Evolutionary conservation across 64 coral and sea anemone genomes (phyloP), one percentile per base, ranked within the genome.

Genomic region (Trachythela sp.): DNA sequence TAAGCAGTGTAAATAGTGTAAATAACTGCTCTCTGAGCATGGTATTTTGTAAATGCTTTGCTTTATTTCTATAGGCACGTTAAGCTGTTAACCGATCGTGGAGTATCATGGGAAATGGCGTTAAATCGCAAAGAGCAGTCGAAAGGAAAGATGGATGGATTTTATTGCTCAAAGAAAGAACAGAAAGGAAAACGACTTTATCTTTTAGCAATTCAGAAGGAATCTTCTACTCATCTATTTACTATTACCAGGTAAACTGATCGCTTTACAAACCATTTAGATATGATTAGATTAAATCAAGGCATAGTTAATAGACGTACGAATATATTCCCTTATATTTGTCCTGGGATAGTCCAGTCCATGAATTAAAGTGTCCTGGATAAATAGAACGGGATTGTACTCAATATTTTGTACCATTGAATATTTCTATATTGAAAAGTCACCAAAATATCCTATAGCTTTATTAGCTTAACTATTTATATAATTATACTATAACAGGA

Each of bases 141-240:
- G 0, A 84, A 39, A 8, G 90, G 86, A 11, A 92, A 99, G 29
- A 67, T 89, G 27, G 91, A 99, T 68, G 96, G 93, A 10, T 99
- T 99, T 80, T 99, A 99, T 60, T 93, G 96, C 51, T 99, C 96
- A 2, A 99, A 92, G 71, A 49, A 93, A 18, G 96, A 99, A 64
- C 96, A 99, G 84, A 94, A 87, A 39, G 91, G 93, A 77, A 84
- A 88, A 39, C 86, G 91, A 27, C 77, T 99, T 34, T 99, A 95
- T 64, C 89, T 99, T 15, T 50, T 99, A 39, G 96, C 96, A 15
- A 87, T 99, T 86, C 89, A 90, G 13, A 99, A 99, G 41, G 91
- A 94, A 37, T 85, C 89, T 26, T 94, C 96, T 0, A 89, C 86
- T 13, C 91, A 94, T 86, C 71, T 99, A 22, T 99, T 99, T 17